phyloP scores from a whole-genome alignment of 2,888 invertebrate species.

The Lycia hirtaria region DNA sequence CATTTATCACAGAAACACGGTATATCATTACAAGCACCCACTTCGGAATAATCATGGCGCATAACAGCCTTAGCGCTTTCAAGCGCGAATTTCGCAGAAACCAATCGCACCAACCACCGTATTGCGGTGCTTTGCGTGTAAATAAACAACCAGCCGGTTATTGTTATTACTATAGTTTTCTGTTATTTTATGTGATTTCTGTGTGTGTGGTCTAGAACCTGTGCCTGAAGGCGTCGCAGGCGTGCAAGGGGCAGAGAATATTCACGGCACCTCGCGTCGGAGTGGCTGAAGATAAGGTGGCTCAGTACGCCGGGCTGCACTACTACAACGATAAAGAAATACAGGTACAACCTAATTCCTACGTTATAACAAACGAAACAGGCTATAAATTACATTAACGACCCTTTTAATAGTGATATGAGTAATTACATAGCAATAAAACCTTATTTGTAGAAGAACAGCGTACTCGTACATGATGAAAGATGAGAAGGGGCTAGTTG shows the following conservation, averaged over 20 bases:
- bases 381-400: not conserved
- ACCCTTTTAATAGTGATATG: conserved; percentile 12
- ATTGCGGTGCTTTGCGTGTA: conserved; percentile 56
- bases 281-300: conserved; percentile 95
- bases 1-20: conserved; percentile 33
- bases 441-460: conserved; percentile 33
- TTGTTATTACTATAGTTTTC: conserved; percentile 56
- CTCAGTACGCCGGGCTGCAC: conserved; percentile 95
- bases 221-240: conserved; percentile 94
- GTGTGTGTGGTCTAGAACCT: conserved; percentile 91
- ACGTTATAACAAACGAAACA: conserved; percentile 11
- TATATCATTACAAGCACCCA: conserved; percentile 34
- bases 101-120: conserved; percentile 47
- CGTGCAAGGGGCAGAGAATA: conserved; percentile 93
- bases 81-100: conserved; percentile 52
- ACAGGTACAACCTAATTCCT: conserved; percentile 82
- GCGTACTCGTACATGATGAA: conserved; percentile 26
- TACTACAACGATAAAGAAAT: conserved; percentile 97
- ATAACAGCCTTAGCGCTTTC: conserved; percentile 46
- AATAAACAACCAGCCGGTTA: conserved; percentile 58
- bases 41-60: too few species aligned
- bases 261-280: conserved; percentile 94
- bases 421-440: conserved; percentile 35
- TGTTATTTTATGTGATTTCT: conserved; percentile 58
- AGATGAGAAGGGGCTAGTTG: conserved; percentile 21